A percentile compares a stretch with the other conserved stretches of the same genome.
Conservation (phyloP, 1,140 invertebrate genomes). For the Macrotrachela quadricornifera region DNA sequence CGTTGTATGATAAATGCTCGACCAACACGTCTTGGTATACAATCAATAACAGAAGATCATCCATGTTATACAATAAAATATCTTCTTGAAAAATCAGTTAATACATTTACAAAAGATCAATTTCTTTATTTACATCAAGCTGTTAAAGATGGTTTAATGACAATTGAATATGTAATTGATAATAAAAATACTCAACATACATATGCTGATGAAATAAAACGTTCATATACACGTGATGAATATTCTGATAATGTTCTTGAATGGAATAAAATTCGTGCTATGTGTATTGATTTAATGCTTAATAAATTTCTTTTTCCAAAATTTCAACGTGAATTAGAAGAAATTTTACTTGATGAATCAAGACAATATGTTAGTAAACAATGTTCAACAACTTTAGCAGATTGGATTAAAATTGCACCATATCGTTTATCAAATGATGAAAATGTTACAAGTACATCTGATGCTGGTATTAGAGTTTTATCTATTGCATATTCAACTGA, state of each 20-base stretch:
- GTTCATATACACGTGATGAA: slow-evolving; percentile 42
- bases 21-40: slow-evolving; percentile 61
- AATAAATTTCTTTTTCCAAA: slow-evolving; percentile 68
- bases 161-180: slow-evolving; percentile 7
- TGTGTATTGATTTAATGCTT: slow-evolving; percentile 66
- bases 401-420: not conserved
- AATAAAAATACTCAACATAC: not conserved
- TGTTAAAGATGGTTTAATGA: slow-evolving; percentile 62
- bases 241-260: slow-evolving; percentile 82
- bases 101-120: slow-evolving; percentile 64
- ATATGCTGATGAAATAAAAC: not conserved
- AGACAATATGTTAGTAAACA: slow-evolving; percentile 60
- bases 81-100: slow-evolving; percentile 75
- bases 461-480: slow-evolving; percentile 62
- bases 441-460: slow-evolving; percentile 46
- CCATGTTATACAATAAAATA: slow-evolving; percentile 67
- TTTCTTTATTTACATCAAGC: slow-evolving; percentile 47
- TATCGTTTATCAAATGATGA: slow-evolving; percentile 36
- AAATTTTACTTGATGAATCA: slow-evolving; percentile 57
- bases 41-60: slow-evolving; percentile 59
- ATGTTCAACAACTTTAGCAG: slow-evolving; percentile 6
- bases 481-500: slow-evolving; percentile 67
- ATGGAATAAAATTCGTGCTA: slow-evolving; percentile 71
- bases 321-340: slow-evolving; percentile 60
- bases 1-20: slow-evolving; percentile 54